Base-by-base conservation (phyloP, 1,140 invertebrate genomes). In the Parasteatoda tepidariorum region DNA sequence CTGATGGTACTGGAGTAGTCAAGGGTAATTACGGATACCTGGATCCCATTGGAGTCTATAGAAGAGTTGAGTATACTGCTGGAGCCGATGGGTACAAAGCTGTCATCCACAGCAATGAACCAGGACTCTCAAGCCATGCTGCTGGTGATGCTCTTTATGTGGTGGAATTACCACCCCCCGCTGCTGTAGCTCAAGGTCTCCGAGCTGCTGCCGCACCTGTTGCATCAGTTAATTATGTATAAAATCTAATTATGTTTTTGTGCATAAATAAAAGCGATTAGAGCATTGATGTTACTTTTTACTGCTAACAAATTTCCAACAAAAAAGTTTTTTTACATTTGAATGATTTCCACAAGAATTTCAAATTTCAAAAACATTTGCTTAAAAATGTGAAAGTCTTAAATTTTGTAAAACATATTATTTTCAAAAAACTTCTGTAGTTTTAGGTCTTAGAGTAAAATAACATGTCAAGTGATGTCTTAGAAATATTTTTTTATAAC, bases 101-200 rank as follows among this genome's bases (percentile, higher is more conserved):
- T 26, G 54, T 59, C 7, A 71, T 86, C 9, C 55, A 61, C 26
- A 85, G 55, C 70, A 86, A 85, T 55, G 85, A 85, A 68, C 84
- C 81, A 13, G 85, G 85, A 62, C 41, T 59, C 15, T 41, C 71
- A 0, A 34, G 55, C 15, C 84, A 85, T 6, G 67, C 62, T 22
- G 28, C 74, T 38, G 85, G 41, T 0, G 79, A 83, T 31, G 84
- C 71, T 91, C 92, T 84, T 90, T 93, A 85, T 93, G 93, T 66
- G 0, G 34, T 67, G 9, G 62, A 78, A 28, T 57, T 61, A 2
- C 59, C 38, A 66, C 75, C 61, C 48, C 48, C 41, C 0, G 67
- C 38, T 3, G 41, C 26, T 28, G 15, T 71, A 5, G 67, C 22
- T n/a, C 67, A 71, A 71, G 67, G 67, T 4, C 31, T 66, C 64